Conservation (phyloP, 1,140 invertebrate species). For the Triops longicaudatus region DNA sequence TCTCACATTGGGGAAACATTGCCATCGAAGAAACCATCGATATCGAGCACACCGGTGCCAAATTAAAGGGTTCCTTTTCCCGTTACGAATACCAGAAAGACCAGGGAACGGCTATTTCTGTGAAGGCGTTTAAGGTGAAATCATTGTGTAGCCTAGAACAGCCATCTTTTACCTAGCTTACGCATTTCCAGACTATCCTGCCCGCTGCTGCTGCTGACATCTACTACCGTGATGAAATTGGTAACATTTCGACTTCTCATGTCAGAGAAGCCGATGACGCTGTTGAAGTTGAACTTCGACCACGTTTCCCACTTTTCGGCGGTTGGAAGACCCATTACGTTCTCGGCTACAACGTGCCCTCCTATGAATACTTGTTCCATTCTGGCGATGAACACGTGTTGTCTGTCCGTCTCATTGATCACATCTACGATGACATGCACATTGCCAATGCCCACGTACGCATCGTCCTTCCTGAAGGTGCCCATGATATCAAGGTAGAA, state of each 20-base stretch:
- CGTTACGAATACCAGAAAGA: constrained; percentile 91
- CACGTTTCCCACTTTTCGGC: constrained; percentile 94
- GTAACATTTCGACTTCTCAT: constrained; percentile 97
- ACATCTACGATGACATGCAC: constrained; percentile 93
- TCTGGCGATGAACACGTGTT: constrained; percentile 67
- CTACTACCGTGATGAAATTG: constrained; percentile 95
- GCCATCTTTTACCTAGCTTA: neutral
- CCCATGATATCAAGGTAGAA: constrained; percentile 66
- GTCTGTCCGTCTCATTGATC: constrained; percentile 88
- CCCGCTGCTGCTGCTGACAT: constrained; percentile 84
- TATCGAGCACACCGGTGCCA: constrained; percentile 82
- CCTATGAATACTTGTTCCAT: constrained; percentile 87
- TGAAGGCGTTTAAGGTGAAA: constrained; percentile 73
- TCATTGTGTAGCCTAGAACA: neutral
- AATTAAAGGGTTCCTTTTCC: constrained; percentile 89
- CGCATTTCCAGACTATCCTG: constrained; percentile 58
- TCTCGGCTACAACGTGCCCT: constrained; percentile 94
- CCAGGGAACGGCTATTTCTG: constrained; percentile 70
- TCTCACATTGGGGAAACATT: constrained; percentile 99
- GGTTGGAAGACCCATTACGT: constrained; percentile 98
- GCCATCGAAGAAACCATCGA: constrained; percentile 92
- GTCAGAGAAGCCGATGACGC: constrained; percentile 71
- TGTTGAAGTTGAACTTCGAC: constrained; percentile 87
- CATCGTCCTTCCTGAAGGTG: constrained; percentile 91
- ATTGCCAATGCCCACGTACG: constrained; percentile 83